Evolutionary conservation across 1,140 invertebrate species (phyloP), one percentile per base, ranked within the genome.

Genomic region (Cardiocondyla obscurior): DNA sequence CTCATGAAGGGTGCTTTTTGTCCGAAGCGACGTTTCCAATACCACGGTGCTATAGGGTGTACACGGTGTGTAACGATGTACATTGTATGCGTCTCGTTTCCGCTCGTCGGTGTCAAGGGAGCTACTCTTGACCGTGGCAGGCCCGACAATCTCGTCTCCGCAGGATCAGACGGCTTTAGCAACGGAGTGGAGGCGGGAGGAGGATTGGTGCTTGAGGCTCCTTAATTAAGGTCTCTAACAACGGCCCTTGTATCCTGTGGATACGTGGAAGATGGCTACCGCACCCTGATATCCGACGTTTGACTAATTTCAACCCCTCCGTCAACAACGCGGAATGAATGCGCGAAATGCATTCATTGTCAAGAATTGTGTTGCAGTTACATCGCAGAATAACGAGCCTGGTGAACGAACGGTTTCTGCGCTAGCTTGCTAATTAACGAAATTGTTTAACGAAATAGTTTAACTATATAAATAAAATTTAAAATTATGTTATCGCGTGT

Each of bases 161-260:
- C 74, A 81, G 82, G 82, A 87, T 81, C 85, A 86, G 81, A 65
- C 73, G 57, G 67, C 51, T 69, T 81, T 74, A 58, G 53, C 19
- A 22, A 6, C 25, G 28, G 3, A 8, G 33, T 25, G 12, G n/a
- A n/a, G n/a, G 36, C 22, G 42, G 2, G 67, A 19, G 51, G 49
- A 53, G 46, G 42, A 19, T 49, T 79, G 83, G 74, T 73, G 67
- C 85, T 84, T 7, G 58, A 55, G 83, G 85, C 73, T 87, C 86
- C 85, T 87, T 87, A 87, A 87, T 87, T 87, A 87, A 87, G 82
- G 85, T 86, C 69, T 81, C 74, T 87, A 84, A 87, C 86, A 87
- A 87, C 85, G 69, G 49, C 44, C 49, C 83, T 76, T 49, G 85
- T 65, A 69, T 67, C 74, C 62, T 30, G 39, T 5, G n/a, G 19